phyloP scores from a whole-genome alignment of 2,797 vertebrate species.

The Dendrocincla fuliginosa region DNA sequence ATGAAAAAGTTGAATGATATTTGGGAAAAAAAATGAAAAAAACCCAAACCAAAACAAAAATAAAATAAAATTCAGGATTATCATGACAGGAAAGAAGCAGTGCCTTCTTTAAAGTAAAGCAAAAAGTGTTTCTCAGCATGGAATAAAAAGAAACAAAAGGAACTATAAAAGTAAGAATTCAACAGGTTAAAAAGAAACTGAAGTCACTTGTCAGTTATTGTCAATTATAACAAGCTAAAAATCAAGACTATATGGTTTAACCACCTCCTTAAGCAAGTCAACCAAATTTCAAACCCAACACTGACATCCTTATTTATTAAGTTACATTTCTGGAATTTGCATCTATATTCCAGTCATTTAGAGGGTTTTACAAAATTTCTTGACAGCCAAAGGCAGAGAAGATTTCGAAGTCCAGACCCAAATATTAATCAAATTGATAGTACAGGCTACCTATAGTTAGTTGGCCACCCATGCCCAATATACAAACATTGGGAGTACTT shows the following conservation, averaged over 20 bases:
- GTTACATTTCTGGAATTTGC: background rate
- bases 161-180: conserved; percentile 17
- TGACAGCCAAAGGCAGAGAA: background rate
- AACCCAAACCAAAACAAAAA: background rate
- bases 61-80: conserved; percentile 33
- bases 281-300: conserved; percentile 33
- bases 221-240: conserved; percentile 12
- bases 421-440: background rate
- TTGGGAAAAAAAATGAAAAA: conserved; percentile 8
- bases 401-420: background rate
- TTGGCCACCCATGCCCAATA: background rate
- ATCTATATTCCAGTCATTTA: background rate
- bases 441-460: background rate
- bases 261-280: conserved; percentile 13
- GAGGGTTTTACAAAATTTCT: background rate
- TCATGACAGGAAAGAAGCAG: conserved; percentile 23
- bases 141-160: background rate
- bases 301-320: background rate
- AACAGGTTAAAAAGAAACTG: conserved; percentile 62
- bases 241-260: background rate
- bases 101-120: conserved; percentile 18
- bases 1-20: conserved; percentile 68
- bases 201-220: conserved; percentile 25
- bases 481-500: background rate
- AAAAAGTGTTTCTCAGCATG: background rate